A percentile compares a stretch with the other conserved stretches of the same genome.
These are phyloP conservation scores for Eudemis profundana DNA, from an alignment of 2,888 invertebrate genomes.

Conservation along the genomic window DNA sequence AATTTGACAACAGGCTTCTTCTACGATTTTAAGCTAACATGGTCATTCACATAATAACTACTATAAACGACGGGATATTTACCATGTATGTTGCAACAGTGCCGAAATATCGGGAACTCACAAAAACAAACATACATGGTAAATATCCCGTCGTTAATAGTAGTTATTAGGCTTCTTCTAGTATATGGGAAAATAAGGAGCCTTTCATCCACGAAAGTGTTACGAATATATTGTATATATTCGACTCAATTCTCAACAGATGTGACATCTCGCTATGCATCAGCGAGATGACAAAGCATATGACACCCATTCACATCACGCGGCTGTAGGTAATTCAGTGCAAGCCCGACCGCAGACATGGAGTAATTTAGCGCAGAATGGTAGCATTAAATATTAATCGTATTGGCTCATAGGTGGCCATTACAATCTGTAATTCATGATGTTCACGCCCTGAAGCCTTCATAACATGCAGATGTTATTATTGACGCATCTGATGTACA, in stretches of 20 bases:
- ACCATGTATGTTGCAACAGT: no score
- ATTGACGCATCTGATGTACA: constrained; percentile 10
- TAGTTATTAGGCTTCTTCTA: not conserved
- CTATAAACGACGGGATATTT: no score
- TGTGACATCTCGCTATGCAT: constrained; percentile 45
- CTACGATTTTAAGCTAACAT: no score
- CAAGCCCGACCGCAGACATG: constrained; percentile 74
- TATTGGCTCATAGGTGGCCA: constrained; percentile 78
- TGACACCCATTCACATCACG: constrained; percentile 66
- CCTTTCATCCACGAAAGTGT: not conserved
- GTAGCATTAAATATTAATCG: constrained; percentile 81
- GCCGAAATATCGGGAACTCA: no score
- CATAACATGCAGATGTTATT: constrained; percentile 60
- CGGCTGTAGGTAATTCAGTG: constrained; percentile 71
- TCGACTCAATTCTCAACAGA: constrained; percentile 7
- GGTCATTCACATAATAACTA: no score
- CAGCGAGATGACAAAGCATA: constrained; percentile 62
- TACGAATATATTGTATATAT: not conserved
- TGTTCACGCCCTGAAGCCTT: constrained; percentile 55
- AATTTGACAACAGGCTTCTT: no score
- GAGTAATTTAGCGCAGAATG: constrained; percentile 76
- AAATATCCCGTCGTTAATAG: no score
- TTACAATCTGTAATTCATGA: constrained; percentile 73
- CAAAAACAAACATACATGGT: no score
- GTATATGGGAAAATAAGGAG: not conserved